phyloP scores from a whole-genome alignment of 2,797 vertebrate genomes.

The Sebastes vulpes region DNA sequence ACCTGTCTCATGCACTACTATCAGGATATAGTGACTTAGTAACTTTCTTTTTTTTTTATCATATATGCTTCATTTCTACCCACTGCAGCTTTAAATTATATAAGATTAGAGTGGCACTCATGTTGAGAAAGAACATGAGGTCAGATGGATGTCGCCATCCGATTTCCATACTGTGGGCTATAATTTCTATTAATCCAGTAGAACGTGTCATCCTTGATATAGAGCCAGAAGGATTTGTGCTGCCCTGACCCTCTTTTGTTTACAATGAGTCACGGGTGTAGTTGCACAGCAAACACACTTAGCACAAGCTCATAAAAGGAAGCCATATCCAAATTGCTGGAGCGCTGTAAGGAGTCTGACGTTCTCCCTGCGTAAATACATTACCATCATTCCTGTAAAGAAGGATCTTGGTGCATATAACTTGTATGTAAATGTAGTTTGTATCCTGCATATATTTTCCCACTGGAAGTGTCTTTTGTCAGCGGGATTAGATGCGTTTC shows the following conservation, averaged over 20 bases:
- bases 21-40: too few relatives aligned
- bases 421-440: slow-evolving; percentile 20
- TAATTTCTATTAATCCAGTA: slow-evolving; percentile 59
- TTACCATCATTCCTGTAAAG: neutral
- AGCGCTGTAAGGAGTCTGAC: slow-evolving; percentile 11
- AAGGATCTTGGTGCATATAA: neutral
- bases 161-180: slow-evolving; percentile 39
- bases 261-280: slow-evolving; percentile 53
- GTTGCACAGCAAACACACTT: slow-evolving; percentile 43
- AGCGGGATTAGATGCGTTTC: slow-evolving; percentile 14
- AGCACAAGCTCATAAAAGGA: slow-evolving; percentile 38
- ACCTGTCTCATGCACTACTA: too few relatives aligned
- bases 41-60: too few relatives aligned
- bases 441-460: slow-evolving; percentile 28
- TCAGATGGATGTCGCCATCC: neutral
- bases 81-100: neutral
- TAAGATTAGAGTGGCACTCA: neutral
- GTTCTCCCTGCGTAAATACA: neutral
- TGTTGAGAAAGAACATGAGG: neutral
- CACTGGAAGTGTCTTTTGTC: slow-evolving; percentile 12
- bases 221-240: slow-evolving; percentile 56
- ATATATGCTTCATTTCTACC: too few relatives aligned
- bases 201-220: slow-evolving; percentile 58
- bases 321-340: slow-evolving; percentile 24
- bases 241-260: slow-evolving; percentile 57